A percentile compares a stretch with the other conserved stretches of the same genome.
These are phyloP conservation scores for Apteryx mantelli DNA, from an alignment of 2,113 vertebrate genomes.

Conservation along the genomic window DNA sequence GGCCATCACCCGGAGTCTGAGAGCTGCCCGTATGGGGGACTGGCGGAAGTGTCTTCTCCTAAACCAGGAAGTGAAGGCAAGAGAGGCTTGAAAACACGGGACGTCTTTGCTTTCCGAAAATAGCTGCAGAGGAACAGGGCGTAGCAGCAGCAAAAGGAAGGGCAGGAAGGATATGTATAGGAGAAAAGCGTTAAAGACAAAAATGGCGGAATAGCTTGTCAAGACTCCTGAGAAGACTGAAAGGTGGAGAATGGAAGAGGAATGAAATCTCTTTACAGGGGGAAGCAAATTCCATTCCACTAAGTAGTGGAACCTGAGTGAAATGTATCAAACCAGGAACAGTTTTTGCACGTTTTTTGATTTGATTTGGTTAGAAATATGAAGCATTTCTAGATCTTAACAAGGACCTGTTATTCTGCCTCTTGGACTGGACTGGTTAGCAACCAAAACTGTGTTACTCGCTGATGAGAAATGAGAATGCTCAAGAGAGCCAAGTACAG, in stretches of 20 bases:
- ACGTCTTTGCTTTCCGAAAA: conserved; percentile 91
- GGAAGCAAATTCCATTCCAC: neutral
- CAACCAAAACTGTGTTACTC: neutral
- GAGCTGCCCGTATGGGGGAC: conserved; percentile 93
- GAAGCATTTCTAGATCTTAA: conserved; percentile 37
- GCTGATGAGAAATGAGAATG: neutral
- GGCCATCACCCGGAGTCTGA: conserved; percentile 88
- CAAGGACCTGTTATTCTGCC: conserved; percentile 41
- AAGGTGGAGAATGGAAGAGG: neutral
- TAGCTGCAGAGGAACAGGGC: conserved; percentile 64
- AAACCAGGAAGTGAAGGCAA: conserved; percentile 74
- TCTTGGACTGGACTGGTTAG: conserved; percentile 16
- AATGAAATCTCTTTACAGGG: neutral
- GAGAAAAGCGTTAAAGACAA: neutral
- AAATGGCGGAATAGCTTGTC: neutral
- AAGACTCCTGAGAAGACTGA: neutral
- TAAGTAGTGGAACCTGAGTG: neutral
- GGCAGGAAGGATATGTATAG: conserved; percentile 28
- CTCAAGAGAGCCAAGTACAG: neutral
- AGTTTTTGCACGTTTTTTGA: neutral
- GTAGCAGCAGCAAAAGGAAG: neutral
- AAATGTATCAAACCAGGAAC: neutral
- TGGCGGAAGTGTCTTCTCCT: conserved; percentile 76
- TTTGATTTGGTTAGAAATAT: conserved; percentile 31
- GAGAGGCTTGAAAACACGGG: conserved; percentile 81